Percentiles rank a stretch among this genome's conserved stretches.
phyloP scores from a whole-genome alignment of 2,113 vertebrate genomes.

The Corythaixoides concolor region DNA sequence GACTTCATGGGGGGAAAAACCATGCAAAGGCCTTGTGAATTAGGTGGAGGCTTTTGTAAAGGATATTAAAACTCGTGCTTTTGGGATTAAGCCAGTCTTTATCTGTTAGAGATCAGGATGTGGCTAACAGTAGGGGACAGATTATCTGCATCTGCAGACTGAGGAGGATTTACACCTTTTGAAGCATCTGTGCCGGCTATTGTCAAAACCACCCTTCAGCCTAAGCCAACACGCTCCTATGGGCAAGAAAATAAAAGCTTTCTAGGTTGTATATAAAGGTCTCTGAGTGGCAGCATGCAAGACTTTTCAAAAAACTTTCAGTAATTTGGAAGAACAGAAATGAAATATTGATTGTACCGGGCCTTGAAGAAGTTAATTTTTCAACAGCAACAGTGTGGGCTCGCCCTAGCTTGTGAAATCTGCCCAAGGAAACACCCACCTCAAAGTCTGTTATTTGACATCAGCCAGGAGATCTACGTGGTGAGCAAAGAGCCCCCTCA shows the following conservation, averaged over 20 bases:
- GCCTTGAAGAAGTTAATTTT: not conserved
- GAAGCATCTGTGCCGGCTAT: conserved; percentile 39
- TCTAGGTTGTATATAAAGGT: not conserved
- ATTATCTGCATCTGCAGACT: conserved; percentile 38
- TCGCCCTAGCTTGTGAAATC: not conserved
- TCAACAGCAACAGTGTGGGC: not conserved
- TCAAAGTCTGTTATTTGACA: not conserved
- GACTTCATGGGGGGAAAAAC: not conserved
- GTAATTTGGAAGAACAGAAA: not conserved
- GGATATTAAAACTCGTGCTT: conserved; percentile 56
- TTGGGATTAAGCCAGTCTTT: conserved; percentile 49
- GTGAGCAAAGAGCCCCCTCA: not conserved
- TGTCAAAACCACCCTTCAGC: not conserved
- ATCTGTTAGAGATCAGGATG: conserved; percentile 56
- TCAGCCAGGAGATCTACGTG: not conserved
- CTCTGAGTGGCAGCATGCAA: fast-evolving
- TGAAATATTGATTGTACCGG: not conserved
- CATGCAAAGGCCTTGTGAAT: not conserved
- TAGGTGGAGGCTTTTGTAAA: conserved; percentile 26
- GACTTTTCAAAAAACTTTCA: not conserved
- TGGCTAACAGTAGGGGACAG: conserved; percentile 43
- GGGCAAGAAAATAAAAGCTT: not conserved
- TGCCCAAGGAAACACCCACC: not conserved
- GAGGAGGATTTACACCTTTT: conserved; percentile 53
- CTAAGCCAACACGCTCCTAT: not conserved